Conservation (phyloP, 2,113 vertebrate genomes). For the Rhipidura dahli region DNA sequence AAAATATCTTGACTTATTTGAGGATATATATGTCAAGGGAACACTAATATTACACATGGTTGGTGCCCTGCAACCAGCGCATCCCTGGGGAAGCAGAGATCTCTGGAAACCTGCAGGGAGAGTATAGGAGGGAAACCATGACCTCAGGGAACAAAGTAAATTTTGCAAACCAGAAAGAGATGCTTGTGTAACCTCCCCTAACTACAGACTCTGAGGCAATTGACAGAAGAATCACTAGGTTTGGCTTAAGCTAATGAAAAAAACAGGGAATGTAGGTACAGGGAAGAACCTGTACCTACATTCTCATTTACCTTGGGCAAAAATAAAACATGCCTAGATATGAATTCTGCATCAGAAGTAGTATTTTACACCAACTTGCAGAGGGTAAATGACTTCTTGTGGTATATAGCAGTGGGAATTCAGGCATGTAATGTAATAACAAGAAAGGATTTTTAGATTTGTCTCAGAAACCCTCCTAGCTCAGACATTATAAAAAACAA, state of each 20-base stretch:
- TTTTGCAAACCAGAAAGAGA: neutral
- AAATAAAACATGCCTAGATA: constrained; percentile 14
- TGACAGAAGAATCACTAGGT: neutral
- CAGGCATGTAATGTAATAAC: constrained; percentile 41
- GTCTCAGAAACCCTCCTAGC: constrained; percentile 14
- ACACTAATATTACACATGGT: neutral
- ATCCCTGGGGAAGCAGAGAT: neutral
- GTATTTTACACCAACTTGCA: neutral
- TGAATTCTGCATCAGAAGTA: constrained; percentile 2
- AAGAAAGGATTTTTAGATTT: constrained; percentile 40
- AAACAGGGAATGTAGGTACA: no score
- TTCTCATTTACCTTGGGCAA: constrained; percentile 28
- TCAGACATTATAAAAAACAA: constrained; percentile 10
- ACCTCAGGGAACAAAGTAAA: neutral
- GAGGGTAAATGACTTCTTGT: constrained; percentile 12
- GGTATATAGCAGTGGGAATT: constrained; percentile 42
- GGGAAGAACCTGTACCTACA: neutral
- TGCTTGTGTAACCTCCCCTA: neutral
- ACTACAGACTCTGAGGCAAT: neutral
- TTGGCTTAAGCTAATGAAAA: neutral
- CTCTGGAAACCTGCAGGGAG: neutral
- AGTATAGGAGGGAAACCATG: neutral
- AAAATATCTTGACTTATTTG: neutral
- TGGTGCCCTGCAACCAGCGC: neutral
- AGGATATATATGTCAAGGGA: neutral